Evolutionary conservation across 2,797 vertebrate species (phyloP).

Genomic region (Mionectes olivaceus): DNA sequence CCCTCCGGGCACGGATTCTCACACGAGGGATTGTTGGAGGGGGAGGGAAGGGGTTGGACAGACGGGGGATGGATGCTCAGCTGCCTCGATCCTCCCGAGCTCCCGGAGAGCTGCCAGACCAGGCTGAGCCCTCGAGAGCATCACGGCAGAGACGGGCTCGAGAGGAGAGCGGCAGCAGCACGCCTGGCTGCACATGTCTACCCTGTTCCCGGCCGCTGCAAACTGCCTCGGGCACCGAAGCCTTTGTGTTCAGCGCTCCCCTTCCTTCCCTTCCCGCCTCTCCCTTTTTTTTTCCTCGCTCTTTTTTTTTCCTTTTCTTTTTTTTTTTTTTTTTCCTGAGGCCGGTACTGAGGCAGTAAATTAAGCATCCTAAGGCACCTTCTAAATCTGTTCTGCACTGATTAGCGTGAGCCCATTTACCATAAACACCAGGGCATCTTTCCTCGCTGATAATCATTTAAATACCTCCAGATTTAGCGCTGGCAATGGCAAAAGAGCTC

Average conservation of each 20-base stretch:
- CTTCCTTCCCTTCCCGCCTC: neutral
- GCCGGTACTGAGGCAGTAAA: constrained; percentile 60
- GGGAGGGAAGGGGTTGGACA: neutral
- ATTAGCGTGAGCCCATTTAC: constrained; percentile 65
- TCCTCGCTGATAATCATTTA: constrained; percentile 56
- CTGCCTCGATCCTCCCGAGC: neutral
- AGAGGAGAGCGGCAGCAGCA: neutral
- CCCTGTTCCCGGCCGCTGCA: neutral
- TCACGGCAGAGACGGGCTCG: neutral
- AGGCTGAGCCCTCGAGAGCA: neutral
- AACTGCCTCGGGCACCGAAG: neutral
- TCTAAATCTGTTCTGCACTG: constrained; percentile 76
- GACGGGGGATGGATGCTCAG: neutral
- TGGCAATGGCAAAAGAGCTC: constrained; percentile 34
- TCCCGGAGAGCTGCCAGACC: neutral
- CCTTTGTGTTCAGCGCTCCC: constrained; percentile 16
- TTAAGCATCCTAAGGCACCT: constrained; percentile 71
- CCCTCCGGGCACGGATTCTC: neutral
- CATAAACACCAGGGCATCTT: constrained; percentile 57
- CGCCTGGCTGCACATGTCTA: constrained; percentile 39
- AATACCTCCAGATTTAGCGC: constrained; percentile 66
- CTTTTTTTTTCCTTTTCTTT: neutral
- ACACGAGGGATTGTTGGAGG: rapidly evolving
- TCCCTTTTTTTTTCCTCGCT: neutral
- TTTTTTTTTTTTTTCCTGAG: neutral